These are phyloP conservation scores for Nomada lathburiana DNA, from an alignment of 2,888 invertebrate species.

Conservation along the genomic window DNA sequence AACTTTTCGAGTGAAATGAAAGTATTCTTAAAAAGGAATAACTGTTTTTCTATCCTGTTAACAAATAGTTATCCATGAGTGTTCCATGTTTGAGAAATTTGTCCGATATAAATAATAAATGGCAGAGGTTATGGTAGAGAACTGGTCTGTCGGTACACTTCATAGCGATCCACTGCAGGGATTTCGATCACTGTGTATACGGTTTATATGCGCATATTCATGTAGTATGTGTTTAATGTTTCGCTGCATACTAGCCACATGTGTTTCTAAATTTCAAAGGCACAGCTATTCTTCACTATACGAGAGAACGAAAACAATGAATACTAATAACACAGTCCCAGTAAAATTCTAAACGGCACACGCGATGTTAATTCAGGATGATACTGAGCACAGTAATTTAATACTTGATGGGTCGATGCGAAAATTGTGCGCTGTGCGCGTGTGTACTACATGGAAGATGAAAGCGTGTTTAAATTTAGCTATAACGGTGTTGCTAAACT, in stretches of 20 bases:
- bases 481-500: not conserved
- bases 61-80: not conserved
- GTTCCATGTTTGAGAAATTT: slow-evolving; percentile 1
- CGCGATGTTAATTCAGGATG: not conserved
- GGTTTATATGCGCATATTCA: too few species aligned
- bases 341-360: not conserved
- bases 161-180: not conserved
- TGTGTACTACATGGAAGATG: not conserved
- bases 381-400: not conserved
- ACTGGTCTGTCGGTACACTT: not conserved
- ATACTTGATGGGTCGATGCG: not conserved
- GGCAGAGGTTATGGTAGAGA: not conserved
- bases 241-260: not conserved
- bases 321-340: not conserved
- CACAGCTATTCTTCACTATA: not conserved
- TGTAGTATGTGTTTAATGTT: not conserved
- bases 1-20: too few species aligned
- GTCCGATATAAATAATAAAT: not conserved
- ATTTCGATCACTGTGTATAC: not conserved
- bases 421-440: not conserved
- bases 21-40: too few species aligned
- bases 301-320: not conserved
- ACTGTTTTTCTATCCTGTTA: not conserved
- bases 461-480: slow-evolving; percentile 20
- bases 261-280: not conserved